phyloP scores from a whole-genome alignment of 2,797 vertebrate genomes.

The Meda fulgida region DNA sequence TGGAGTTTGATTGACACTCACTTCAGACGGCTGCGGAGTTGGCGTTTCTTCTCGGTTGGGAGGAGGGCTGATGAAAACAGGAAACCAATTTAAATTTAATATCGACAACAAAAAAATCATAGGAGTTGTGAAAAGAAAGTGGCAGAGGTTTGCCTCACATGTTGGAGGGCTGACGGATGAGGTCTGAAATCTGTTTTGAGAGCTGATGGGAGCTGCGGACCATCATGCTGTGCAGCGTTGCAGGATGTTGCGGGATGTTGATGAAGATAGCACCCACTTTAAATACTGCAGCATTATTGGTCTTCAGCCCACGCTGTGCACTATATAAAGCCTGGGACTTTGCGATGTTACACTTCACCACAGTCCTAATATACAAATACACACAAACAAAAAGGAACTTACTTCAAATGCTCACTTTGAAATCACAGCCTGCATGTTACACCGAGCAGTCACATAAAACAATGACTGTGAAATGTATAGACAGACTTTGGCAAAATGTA shows the following conservation, averaged over 20 bases:
- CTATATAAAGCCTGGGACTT: conserved; percentile 98
- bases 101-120: not conserved
- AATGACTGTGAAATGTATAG: not conserved
- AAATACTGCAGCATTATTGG: conserved; percentile 94
- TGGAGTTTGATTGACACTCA: conserved; percentile 95
- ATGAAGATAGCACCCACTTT: conserved; percentile 97
- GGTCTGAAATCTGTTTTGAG: conserved; percentile 98
- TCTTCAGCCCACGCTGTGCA: conserved; percentile 92
- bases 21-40: conserved; percentile 90
- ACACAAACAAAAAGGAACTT: conserved; percentile 14
- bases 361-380: conserved; percentile 80
- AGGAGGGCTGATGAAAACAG: conserved; percentile 80
- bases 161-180: conserved; percentile 93
- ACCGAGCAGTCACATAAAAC: not conserved
- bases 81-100: conserved; percentile 62
- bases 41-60: conserved; percentile 89
- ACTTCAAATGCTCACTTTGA: not conserved
- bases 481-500: conserved; percentile 12
- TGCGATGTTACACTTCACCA: conserved; percentile 98
- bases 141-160: conserved; percentile 74
- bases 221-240: conserved; percentile 99
- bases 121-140: not conserved
- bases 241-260: conserved; percentile 98
- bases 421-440: not conserved
- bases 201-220: conserved; percentile 99